These are phyloP conservation scores for Poliocrania exsul DNA, from an alignment of 2,797 vertebrate species.

Conservation along the genomic window DNA sequence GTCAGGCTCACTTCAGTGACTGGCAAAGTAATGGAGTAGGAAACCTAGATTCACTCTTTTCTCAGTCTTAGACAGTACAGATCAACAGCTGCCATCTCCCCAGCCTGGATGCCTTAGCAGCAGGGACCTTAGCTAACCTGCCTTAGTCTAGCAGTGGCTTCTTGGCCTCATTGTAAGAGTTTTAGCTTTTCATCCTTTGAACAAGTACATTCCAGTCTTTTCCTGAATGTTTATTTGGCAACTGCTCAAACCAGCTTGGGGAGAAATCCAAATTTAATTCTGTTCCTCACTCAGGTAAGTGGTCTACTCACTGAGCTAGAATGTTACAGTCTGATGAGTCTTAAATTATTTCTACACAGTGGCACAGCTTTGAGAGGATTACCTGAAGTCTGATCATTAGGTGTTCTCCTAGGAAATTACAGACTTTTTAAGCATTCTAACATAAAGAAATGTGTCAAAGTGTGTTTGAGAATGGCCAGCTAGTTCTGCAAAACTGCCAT, in stretches of 20 bases:
- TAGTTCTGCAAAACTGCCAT: background rate
- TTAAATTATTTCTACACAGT: constrained; percentile 18
- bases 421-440: background rate
- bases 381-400: background rate
- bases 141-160: background rate
- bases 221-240: background rate
- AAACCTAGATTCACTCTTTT: background rate
- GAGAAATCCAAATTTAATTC: background rate
- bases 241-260: background rate
- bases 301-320: background rate
- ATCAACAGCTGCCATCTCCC: background rate
- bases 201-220: background rate
- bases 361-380: background rate
- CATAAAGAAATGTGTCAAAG: background rate
- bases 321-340: background rate
- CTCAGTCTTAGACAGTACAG: background rate
- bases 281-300: background rate
- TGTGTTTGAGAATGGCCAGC: background rate
- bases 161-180: background rate
- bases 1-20: background rate
- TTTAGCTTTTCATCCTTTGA: background rate
- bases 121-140: background rate
- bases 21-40: background rate
- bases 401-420: background rate
- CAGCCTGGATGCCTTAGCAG: background rate